These are phyloP conservation scores for Apoda limacodes DNA, from an alignment of 2,888 invertebrate genomes.

Conservation along the genomic window DNA sequence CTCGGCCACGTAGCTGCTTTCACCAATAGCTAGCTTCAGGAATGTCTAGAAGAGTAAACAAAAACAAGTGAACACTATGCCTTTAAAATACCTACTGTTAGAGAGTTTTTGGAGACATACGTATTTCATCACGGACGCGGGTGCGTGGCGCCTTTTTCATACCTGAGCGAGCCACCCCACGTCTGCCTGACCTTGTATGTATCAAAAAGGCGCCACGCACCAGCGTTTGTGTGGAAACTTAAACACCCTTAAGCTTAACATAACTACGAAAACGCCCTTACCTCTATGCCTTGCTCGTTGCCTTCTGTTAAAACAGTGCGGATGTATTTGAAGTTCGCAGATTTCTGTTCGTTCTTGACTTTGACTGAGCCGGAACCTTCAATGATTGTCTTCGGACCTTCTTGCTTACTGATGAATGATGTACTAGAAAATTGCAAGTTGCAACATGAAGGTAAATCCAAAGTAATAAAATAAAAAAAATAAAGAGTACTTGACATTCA, in stretches of 20 bases:
- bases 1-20: slow-evolving; percentile 77
- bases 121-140: too few species aligned
- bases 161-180: too few species aligned
- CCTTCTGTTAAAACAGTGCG: slow-evolving; percentile 73
- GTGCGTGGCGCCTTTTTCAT: too few species aligned
- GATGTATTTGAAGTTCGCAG: slow-evolving; percentile 80
- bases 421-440: slow-evolving; percentile 68
- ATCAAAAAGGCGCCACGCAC: too few species aligned
- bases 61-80: too few species aligned
- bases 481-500: background rate
- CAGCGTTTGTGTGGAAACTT: too few species aligned
- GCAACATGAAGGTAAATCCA: too few species aligned
- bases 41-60: slow-evolving; percentile 49
- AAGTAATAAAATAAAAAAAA: background rate
- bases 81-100: too few species aligned
- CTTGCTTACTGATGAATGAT: slow-evolving; percentile 76
- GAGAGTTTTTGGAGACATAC: too few species aligned
- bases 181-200: too few species aligned
- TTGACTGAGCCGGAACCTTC: slow-evolving; percentile 82
- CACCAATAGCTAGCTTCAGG: slow-evolving; percentile 77
- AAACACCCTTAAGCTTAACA: too few species aligned
- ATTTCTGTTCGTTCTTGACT: slow-evolving; percentile 75
- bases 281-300: slow-evolving; percentile 76
- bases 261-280: slow-evolving; percentile 23
- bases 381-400: slow-evolving; percentile 76